These are phyloP conservation scores for Xenops minutus DNA, from an alignment of 2,797 vertebrate species.

Conservation along the genomic window DNA sequence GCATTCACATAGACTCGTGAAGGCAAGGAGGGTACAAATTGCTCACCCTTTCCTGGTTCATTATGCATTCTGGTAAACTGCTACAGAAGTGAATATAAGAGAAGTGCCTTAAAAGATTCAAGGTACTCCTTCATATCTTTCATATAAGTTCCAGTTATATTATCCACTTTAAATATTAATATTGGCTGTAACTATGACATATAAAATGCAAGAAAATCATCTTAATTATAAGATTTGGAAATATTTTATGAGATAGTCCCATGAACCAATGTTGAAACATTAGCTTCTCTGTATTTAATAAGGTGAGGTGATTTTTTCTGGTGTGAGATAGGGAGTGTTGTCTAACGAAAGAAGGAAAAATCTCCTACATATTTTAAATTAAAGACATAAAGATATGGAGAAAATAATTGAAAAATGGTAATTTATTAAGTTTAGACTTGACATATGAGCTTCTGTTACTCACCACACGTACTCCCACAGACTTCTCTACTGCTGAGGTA, in stretches of 20 bases:
- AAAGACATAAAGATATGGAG: background rate
- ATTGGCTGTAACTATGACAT: background rate
- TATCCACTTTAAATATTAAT: background rate
- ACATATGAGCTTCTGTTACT: background rate
- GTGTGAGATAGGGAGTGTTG: background rate
- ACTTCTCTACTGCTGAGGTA: background rate
- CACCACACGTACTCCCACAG: fast-evolving
- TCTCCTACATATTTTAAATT: background rate
- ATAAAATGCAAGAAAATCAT: background rate
- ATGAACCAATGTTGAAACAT: background rate
- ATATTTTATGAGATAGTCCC: constrained; percentile 14
- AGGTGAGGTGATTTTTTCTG: background rate
- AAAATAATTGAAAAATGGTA: background rate
- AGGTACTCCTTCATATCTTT: background rate
- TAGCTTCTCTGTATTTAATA: background rate
- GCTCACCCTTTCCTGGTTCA: background rate
- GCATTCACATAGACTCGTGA: background rate
- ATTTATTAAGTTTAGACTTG: background rate
- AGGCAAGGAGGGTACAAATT: background rate
- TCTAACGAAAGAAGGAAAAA: background rate
- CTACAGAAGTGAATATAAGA: background rate
- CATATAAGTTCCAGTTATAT: background rate
- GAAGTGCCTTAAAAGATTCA: background rate
- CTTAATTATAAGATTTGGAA: background rate
- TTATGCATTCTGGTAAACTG: background rate